A percentile compares a stretch with the other conserved stretches of the same genome.
These are phyloP conservation scores for Crocallis elinguaria DNA, from an alignment of 2,888 invertebrate species.

Conservation along the genomic window DNA sequence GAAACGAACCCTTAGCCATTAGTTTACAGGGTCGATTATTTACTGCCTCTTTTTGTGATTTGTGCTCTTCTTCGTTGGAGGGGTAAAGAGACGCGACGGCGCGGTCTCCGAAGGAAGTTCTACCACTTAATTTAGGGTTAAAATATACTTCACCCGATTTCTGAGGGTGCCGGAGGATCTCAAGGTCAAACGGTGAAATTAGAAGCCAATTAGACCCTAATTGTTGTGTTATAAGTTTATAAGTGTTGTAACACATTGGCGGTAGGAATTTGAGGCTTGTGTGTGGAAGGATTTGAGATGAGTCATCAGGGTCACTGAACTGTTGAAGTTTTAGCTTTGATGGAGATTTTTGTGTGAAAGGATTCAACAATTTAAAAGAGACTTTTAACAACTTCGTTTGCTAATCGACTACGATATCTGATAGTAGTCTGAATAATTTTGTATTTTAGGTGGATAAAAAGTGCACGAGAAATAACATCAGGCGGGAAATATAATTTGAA, in stretches of 20 bases:
- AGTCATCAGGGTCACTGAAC: slow-evolving; percentile 14
- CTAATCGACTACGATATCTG: too few relatives aligned
- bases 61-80: slow-evolving; percentile 39
- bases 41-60: neutral
- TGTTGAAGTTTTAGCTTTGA: neutral
- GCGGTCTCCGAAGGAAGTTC: slow-evolving; percentile 64
- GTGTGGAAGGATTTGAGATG: slow-evolving; percentile 1
- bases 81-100: slow-evolving; percentile 67
- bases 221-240: slow-evolving; percentile 1
- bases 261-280: neutral
- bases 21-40: slow-evolving; percentile 27
- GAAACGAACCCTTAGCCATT: neutral
- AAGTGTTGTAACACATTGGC: neutral
- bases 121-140: slow-evolving; percentile 70
- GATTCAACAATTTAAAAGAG: too few relatives aligned
- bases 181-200: slow-evolving; percentile 61
- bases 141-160: slow-evolving; percentile 67
- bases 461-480: too few relatives aligned
- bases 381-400: too few relatives aligned
- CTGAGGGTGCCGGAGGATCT: slow-evolving; percentile 41
- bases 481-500: too few relatives aligned
- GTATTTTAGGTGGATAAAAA: too few relatives aligned
- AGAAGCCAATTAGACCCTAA: slow-evolving; percentile 19
- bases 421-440: too few relatives aligned
- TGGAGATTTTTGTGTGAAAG: neutral